Base-by-base conservation (phyloP, 2,888 invertebrate species). In the Celastrina argiolus region DNA sequence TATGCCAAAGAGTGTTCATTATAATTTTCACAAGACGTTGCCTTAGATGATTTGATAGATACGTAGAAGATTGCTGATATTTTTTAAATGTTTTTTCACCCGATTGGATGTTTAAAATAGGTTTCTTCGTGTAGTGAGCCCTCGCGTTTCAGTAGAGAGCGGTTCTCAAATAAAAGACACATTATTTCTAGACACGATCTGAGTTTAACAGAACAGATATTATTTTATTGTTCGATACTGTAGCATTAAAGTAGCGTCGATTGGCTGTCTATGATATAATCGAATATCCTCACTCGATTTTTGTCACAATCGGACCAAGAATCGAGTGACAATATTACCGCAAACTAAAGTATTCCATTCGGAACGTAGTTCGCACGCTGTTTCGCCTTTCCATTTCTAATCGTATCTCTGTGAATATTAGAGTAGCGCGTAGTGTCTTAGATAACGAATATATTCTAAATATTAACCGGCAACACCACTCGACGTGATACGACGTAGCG, bases 321-420 rank as follows among this genome's bases (percentile, higher is more conserved):
- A 31, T 45, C 58, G 58, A 31, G 65, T 42, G 58, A 65, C 58
- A 58, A 58, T 41, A 41, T 58, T 58, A 31, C 41, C 41, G 58
- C 58, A 58, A 64, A 51, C 34, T 31, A 45, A 41, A 45, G 41
- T 65, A 65, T 65, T 65, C 65, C 65, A 69, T 69, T 69, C 65
- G 70, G 71, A 79, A 81, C 80, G 82, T 87, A 87, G 86, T 77
- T 78, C 81, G 82, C 87, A 81, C 78, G 84, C 84, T 84, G 76
- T 85, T 81, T 85, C 85, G 88, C 88, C 88, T 87, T 86, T 86
- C 81, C 81, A 82, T 82, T 80, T 83, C 78, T 82, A 82, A 79
- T 78, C 83, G 83, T 86, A 87, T 86, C 84, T 86, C 85, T 90
- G 90, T 90, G 90, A 90, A 90, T 90, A 90, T 80, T 88, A 89